Evolutionary conservation across 2,888 invertebrate genomes (phyloP), one percentile per base, ranked within the genome.

Genomic region (Odontothrips loti): DNA sequence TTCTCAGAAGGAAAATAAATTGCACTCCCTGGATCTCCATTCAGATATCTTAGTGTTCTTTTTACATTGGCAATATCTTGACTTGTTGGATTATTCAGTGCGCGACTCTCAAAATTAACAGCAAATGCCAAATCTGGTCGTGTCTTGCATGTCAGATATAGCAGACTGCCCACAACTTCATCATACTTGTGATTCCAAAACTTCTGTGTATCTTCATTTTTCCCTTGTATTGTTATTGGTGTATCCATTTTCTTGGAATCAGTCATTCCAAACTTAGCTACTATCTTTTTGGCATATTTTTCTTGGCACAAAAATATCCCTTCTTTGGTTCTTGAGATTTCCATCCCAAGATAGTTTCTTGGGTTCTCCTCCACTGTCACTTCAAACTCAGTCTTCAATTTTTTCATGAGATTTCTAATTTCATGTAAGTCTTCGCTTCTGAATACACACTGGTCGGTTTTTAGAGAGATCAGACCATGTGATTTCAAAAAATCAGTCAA

Each of bases 51-150:
- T 11, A 82, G 23, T 17, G 51, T 81, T 27, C 79, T 34, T 75
- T 82, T 82, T 12, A 84, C 58, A 23, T 47, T 81, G n/a, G 20
- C n/a, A 43, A 82, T 79, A 80, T 83, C 83, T 79, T 81, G 63
- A n/a, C 79, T 75, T 27, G 81, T 81, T 48, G 81, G 82, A 43
- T 80, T 81, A 80, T 83, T 83, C 63, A 83, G 80, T 58, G 34
- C 80, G 78, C 83, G 63, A 58, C 81, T 81, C 51, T 80, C 80
- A 11, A 58, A 84, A 29, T 81, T 83, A 1, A 81, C 81, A 6
- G 79, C 34, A 43, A 29, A 82, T 9, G 82, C 80, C 23, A 82
- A 80, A 47, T 82, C 82, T 75, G 82, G 82, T 51, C 82, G 34
- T 10, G 80, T 79, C 58, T 81, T 82, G 20, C 78, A 80, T 17